Evolutionary conservation across 2,888 invertebrate species (phyloP), one percentile per base, ranked within the genome.

Genomic region (Limenitis camilla): DNA sequence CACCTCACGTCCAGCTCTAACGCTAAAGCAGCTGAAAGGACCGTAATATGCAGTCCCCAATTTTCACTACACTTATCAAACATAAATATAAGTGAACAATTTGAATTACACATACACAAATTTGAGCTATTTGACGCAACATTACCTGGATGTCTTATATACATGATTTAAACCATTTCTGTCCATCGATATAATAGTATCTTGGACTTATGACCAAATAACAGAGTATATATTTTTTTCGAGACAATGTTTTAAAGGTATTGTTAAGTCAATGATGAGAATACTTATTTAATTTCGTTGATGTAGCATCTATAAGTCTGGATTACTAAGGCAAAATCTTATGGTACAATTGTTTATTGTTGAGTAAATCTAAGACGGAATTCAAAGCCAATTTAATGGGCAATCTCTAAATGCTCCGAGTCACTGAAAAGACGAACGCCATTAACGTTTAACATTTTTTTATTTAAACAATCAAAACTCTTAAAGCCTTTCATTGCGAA

Each of bases 401-500:
- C 9, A n/a, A 11, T 9, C 6, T 32, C 43, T 43, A n/a, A 45
- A 45, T 11, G 29, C 30, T 30, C 38, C 38, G 30, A 45, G 30
- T 45, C 36, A 45, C 8, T 9, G 30, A 11, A 29, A 36, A 36
- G 10, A 45, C 30, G 38, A 19, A 6, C 29, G 45, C 36, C 36
- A 40, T 35, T n/a, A 48, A 43, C 30, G 44, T 27, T 35, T 28
- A 31, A 40, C 7, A 11, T 19, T 19, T 19, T 53, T 49, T 49
- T 36, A 49, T 51, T 53, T 40, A 53, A 52, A 50, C 53, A 42
- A 58, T 45, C 74, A 70, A 76, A 78, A 78, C 73, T 77, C 76
- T 72, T 71, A 76, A 77, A 78, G 75, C 74, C 74, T 74, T 76
- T 70, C 62, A 53, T 44, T 41, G 45, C 39, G 38, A 50, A 59